Conservation (phyloP, 2,888 invertebrate genomes). For the Yponomeuta evonymella region DNA sequence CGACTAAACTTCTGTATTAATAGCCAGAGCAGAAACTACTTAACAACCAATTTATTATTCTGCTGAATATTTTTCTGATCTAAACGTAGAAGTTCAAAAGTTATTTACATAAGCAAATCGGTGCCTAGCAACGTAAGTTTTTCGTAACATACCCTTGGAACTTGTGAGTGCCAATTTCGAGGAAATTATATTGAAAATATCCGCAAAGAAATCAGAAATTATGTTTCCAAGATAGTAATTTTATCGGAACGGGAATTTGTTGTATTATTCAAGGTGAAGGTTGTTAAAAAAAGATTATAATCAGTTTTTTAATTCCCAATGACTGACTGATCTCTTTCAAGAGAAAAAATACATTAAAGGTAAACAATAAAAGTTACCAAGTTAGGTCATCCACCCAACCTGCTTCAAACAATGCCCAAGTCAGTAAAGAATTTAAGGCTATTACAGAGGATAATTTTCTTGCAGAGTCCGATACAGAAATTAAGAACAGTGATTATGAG, state of each 20-base stretch:
- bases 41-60: neutral
- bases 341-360: neutral
- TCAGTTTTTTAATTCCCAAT: neutral
- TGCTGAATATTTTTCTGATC: neutral
- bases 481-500: slow-evolving; percentile 44
- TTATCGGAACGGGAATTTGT: neutral
- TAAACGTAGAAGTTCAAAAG: neutral
- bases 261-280: neutral
- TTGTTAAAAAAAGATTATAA: neutral
- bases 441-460: neutral
- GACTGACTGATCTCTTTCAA: neutral
- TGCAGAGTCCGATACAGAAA: slow-evolving; percentile 35
- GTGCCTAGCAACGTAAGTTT: neutral
- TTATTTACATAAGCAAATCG: neutral
- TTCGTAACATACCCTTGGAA: neutral
- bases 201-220: no score
- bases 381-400: neutral
- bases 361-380: neutral
- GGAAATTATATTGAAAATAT: neutral
- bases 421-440: neutral
- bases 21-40: neutral
- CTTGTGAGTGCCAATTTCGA: neutral
- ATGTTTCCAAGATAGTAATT: no score
- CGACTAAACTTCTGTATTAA: neutral
- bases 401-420: neutral